A percentile compares a stretch with the other conserved stretches of the same genome.
phyloP scores from a whole-genome alignment of 2,113 vertebrate species.

The Pimephales promelas region DNA sequence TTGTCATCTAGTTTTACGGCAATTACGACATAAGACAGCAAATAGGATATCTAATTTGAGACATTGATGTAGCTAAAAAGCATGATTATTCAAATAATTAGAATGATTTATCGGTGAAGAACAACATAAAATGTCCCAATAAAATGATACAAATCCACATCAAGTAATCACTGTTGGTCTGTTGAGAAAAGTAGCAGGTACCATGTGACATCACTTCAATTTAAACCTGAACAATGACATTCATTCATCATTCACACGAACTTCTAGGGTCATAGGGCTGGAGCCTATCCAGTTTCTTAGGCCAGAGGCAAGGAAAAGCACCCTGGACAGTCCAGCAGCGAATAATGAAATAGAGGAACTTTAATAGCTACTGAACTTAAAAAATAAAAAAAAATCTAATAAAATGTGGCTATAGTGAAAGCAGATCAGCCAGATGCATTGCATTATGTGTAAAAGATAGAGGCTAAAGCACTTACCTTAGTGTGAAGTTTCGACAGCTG shows the following conservation, averaged over 20 bases:
- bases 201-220: background rate
- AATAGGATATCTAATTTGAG: background rate
- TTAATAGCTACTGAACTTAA: background rate
- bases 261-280: no score
- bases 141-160: no score
- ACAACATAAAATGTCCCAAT: background rate
- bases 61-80: background rate
- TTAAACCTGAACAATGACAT: background rate
- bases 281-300: no score
- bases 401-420: background rate
- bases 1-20: no score
- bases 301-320: no score
- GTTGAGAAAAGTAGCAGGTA: background rate
- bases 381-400: background rate
- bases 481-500: slow-evolving; percentile 96
- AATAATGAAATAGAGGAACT: background rate
- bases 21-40: no score
- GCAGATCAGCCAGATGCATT: background rate
- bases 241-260: no score
- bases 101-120: background rate
- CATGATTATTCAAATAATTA: background rate
- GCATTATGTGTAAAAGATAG: background rate
- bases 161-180: background rate
- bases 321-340: no score
- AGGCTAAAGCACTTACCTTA: slow-evolving; percentile 79